These are phyloP conservation scores for Stenolophus ochropezus DNA, from an alignment of 2,888 invertebrate genomes.

Conservation along the genomic window DNA sequence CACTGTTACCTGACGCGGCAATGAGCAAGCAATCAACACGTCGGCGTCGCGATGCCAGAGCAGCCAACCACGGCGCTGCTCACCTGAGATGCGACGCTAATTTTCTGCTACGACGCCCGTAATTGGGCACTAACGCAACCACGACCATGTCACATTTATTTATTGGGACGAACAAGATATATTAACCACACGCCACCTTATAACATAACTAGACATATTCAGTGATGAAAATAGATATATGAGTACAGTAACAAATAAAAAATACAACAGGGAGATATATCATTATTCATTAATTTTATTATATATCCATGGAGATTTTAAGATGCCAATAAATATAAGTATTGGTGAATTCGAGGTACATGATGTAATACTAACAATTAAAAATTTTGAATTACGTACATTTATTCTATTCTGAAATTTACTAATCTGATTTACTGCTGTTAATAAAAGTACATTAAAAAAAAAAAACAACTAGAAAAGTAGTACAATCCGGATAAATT, in stretches of 20 bases:
- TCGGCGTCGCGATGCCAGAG: neutral
- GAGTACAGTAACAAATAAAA: neutral
- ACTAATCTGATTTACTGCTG: no score
- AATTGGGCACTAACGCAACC: conserved; percentile 65
- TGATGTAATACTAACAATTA: no score
- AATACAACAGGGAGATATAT: no score
- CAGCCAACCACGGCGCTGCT: neutral
- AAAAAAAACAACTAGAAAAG: no score
- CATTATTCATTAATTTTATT: no score
- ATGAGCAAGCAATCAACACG: conserved; percentile 51
- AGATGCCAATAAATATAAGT: no score
- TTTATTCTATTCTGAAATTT: no score
- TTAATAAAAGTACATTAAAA: no score
- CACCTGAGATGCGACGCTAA: conserved; percentile 63
- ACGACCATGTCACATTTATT: neutral
- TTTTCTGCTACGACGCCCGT: conserved; percentile 68
- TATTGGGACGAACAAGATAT: neutral
- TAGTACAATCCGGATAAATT: no score
- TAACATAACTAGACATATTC: neutral
- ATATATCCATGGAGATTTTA: no score
- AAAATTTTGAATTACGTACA: no score
- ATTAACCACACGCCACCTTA: neutral
- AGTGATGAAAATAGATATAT: neutral
- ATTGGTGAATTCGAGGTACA: no score
- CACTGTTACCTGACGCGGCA: neutral